Conservation (phyloP, 2,113 vertebrate genomes). For the Bubo bubo region DNA sequence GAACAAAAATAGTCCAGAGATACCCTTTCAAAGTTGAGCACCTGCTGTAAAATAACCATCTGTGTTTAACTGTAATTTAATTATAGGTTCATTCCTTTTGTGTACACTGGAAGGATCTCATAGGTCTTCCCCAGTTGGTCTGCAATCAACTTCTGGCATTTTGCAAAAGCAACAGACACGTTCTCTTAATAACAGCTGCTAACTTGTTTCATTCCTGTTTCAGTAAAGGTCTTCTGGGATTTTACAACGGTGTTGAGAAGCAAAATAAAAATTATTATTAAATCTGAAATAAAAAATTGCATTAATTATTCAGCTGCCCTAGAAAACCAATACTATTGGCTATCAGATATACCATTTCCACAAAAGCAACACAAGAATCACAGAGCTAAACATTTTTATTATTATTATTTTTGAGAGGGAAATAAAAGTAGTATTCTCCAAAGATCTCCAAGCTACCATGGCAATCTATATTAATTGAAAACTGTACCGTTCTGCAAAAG, state of each 20-base stretch:
- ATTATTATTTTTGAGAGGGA: background rate
- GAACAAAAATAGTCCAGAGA: conserved; percentile 70
- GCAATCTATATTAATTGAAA: conserved; percentile 35
- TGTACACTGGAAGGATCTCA: conserved; percentile 70
- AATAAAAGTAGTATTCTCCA: background rate
- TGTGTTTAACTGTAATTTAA: conserved; percentile 84
- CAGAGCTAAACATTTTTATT: background rate
- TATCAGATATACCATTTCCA: background rate
- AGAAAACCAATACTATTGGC: background rate
- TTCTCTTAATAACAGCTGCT: conserved; percentile 73
- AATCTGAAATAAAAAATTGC: conserved; percentile 33
- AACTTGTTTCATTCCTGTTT: conserved; percentile 40
- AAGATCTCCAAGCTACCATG: background rate
- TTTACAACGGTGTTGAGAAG: conserved; percentile 28
- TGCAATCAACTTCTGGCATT: conserved; percentile 75
- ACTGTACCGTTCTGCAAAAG: background rate
- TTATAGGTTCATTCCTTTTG: conserved; percentile 78
- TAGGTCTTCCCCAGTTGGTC: conserved; percentile 69
- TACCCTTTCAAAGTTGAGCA: conserved; percentile 74
- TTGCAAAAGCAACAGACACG: conserved; percentile 67
- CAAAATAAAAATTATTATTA: conserved; percentile 63
- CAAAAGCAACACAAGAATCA: background rate
- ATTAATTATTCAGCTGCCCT: conserved; percentile 58
- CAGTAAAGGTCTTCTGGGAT: conserved; percentile 59
- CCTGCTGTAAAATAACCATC: conserved; percentile 81